A percentile compares a stretch with the other conserved stretches of the same genome.
Evolutionary conservation across 2,888 invertebrate genomes (phyloP).

Genomic region (Cacoxenus indagator): DNA sequence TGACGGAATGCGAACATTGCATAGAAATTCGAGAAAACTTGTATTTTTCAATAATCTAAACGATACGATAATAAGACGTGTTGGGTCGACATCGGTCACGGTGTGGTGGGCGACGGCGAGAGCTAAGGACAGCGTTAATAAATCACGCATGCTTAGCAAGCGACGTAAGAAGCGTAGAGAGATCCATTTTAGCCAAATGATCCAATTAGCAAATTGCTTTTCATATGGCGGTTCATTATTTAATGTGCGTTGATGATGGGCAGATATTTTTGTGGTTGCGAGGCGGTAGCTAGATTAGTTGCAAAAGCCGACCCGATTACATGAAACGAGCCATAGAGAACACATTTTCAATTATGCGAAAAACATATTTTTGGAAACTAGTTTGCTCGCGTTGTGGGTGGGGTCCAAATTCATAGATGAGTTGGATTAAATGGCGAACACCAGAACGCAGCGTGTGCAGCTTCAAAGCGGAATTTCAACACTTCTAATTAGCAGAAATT

Average conservation of each 20-base stretch:
- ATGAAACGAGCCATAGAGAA: background rate
- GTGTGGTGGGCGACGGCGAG: too few relatives aligned
- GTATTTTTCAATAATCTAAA: too few relatives aligned
- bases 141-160: constrained; percentile 57
- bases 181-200: constrained; percentile 66
- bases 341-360: background rate
- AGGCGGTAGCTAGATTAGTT: background rate
- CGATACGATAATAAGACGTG: too few relatives aligned
- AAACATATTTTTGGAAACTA: background rate
- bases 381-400: background rate
- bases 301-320: background rate
- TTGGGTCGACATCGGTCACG: too few relatives aligned
- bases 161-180: constrained; percentile 37
- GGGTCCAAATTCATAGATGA: background rate
- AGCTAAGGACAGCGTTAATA: constrained; percentile 17
- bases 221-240: constrained; percentile 28
- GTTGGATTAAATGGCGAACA: background rate
- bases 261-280: background rate
- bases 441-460: background rate
- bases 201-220: constrained; percentile 60
- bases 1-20: background rate
- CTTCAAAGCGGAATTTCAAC: constrained; percentile 49
- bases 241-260: background rate
- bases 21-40: too few relatives aligned
- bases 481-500: constrained; percentile 65